Base-by-base conservation (phyloP, 2,888 invertebrate species). In the Agrotis segetum region DNA sequence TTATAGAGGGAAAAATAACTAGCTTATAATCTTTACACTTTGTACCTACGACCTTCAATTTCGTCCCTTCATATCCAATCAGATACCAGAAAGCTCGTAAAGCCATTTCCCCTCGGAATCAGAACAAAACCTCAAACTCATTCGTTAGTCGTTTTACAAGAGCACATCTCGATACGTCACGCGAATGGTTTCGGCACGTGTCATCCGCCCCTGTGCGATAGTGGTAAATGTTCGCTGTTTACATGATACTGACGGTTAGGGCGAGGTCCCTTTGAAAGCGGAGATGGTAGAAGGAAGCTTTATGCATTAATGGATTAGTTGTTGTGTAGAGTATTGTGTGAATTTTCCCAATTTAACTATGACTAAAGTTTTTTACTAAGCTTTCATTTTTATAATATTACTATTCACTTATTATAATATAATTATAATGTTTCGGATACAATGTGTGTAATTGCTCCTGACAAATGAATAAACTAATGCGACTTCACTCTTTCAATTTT, bases 141-240 rank as follows among this genome's bases (percentile, higher is more conserved):
- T 91, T 92, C 87, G 91, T 92, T 91, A 88, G 89, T 91, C 89
- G 91, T 90, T 91, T 92, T 90, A 92, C 91, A 90, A 89, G 88
- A 88, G 88, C 87, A 88, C 87, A 91, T 91, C 89, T 88, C 82
- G 87, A 87, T 88, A 90, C 88, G 90, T 92, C 91, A 92, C 89
- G 88, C 90, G 88, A 94, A 92, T 89, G 91, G 91, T 82, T 86
- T 82, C 79, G 94, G 89, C 95, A 94, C 95, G 95, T 95, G 95
- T 89, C 92, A 82, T 79, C 82, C 83, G 81, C 83, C 89, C 88
- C 88, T 81, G 67, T 56, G 77, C 83, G 85, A 84, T 87, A 87
- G 86, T 89, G 85, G 90, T 88, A 88, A 91, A 89, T 89, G 90
- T 92, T 92, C 87, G 90, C 87, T 89, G 88, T 92, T 92, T 92